Evolutionary conservation across 2,888 invertebrate species (phyloP), one percentile per base, ranked within the genome.

Genomic region (Furcula furcula): DNA sequence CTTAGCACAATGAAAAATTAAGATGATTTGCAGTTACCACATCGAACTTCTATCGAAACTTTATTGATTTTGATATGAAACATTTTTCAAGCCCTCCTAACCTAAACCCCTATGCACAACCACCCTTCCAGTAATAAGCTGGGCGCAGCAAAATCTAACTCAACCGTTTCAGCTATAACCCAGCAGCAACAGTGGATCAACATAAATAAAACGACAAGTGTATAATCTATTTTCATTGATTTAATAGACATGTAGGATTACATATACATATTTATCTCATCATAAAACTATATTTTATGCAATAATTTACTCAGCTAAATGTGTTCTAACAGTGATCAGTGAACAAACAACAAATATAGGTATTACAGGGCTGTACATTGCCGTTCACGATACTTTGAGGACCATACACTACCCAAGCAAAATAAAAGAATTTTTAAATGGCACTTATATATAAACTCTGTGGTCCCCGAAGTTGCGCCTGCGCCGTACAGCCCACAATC

Each of bases 171-270:
- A n/a, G n/a, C n/a, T n/a, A n/a, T n/a, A n/a, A 16, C 14, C 30
- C 26, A n/a, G 19, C 9, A 6, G 29, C 9, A 7, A 6, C 14
- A 28, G 11, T 20, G 11, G 2, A 7, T 5, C 2, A 5, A 11
- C 3, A 18, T 13, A 49, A 81, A 74, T 70, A 57, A 82, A 82
- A 79, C 66, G 42, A 53, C 26, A n/a, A 37, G 21, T 37, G 45
- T 61, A 66, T 77, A 71, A 83, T 86, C 86, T 88, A 86, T 86
- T 86, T 84, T 85, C 81, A 84, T 79, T 64, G 79, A 85, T 88
- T 87, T 87, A 88, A 88, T 88, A 88, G 87, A 88, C 87, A 87
- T 83, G 87, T 87, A 88, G 87, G 87, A 85, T 87, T 88, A 88
- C 85, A 88, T 85, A 83, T 86, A 86, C 85, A 87, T 86, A 86